Base-by-base conservation (phyloP, 1,140 invertebrate species). In the Sarcophaga bullata region DNA sequence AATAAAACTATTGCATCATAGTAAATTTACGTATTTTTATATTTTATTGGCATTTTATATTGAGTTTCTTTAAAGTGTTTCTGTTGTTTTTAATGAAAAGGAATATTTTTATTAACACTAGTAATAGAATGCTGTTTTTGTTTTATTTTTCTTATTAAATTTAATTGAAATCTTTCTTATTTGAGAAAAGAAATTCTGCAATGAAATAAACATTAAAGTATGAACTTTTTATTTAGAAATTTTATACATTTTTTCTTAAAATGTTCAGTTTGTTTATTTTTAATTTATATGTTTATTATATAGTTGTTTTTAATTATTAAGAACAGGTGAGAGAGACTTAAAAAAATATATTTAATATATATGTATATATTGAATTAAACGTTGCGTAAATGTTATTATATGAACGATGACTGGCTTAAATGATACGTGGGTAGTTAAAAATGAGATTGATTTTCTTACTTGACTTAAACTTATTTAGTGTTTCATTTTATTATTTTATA, bases 231-330 rank as follows among this genome's bases (percentile, higher is more conserved):
- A 58, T 68, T 19, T 68, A 19, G 0, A 37, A 37, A 68, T 17
- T 68, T 68, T 1, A 68, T 19, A 8, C 25, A 37, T 68, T 68
- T 19, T 68, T 17, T 68, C 19, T 25, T 19, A 68, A 25, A 7
- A 8, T 1, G 0, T 25, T 19, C 9, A 25, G 17, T 68, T 68
- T 25, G 17, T 68, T 11, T 58, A n/a, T 58, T 58, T n/a, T n/a
- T 58, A 68, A 68, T 68, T 68, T 68, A 68, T 25, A 68, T 68
- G 62, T 68, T 68, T 68, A 68, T 68, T 62, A 62, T 62, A 62
- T 62, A 62, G 13, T 62, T 62, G 25, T 62, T 62, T n/a, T 62
- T 17, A n/a, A 7, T 62, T 58, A n/a, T n/a, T 58, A 58, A 58
- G 54, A 6, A 25, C 19, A 68, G 62, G n/a, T 68, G 13, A 13